Evolutionary conservation across 2,888 invertebrate species (phyloP).

Genomic region (Folsomia manolachei): DNA sequence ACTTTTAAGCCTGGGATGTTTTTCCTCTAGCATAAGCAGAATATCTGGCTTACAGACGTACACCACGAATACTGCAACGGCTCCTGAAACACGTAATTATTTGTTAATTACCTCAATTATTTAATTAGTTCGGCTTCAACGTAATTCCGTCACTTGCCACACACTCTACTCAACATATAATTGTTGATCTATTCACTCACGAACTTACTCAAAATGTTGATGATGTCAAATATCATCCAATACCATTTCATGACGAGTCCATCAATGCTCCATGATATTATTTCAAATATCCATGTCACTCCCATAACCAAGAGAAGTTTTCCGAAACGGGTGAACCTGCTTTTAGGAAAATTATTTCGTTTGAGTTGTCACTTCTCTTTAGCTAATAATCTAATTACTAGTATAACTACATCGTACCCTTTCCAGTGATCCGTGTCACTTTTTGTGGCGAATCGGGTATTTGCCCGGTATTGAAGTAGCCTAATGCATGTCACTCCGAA

Average conservation of each 20-base stretch:
- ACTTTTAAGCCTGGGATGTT: conserved; percentile 39
- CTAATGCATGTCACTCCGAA: conserved; percentile 38
- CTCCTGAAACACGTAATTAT: conserved; percentile 23
- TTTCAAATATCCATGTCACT: conserved; percentile 41
- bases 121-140: neutral
- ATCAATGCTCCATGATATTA: conserved; percentile 31
- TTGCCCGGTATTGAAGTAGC: conserved; percentile 33
- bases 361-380: neutral
- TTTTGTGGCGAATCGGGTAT: conserved; percentile 26
- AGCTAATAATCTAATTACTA: neutral
- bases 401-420: conserved; percentile 25
- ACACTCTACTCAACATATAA: no score
- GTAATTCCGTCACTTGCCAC: neutral
- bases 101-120: neutral
- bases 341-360: no score
- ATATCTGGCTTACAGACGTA: conserved; percentile 49
- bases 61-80: conserved; percentile 44
- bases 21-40: conserved; percentile 38
- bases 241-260: conserved; percentile 34
- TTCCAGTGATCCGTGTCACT: conserved; percentile 27
- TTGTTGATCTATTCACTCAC: no score
- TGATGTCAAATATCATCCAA: conserved; percentile 38
- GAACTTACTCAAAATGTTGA: conserved; percentile 38
- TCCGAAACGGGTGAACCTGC: conserved; percentile 37
- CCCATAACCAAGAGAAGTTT: conserved; percentile 44